phyloP scores from a whole-genome alignment of 2,113 vertebrate genomes.

The Heliornis fulica region DNA sequence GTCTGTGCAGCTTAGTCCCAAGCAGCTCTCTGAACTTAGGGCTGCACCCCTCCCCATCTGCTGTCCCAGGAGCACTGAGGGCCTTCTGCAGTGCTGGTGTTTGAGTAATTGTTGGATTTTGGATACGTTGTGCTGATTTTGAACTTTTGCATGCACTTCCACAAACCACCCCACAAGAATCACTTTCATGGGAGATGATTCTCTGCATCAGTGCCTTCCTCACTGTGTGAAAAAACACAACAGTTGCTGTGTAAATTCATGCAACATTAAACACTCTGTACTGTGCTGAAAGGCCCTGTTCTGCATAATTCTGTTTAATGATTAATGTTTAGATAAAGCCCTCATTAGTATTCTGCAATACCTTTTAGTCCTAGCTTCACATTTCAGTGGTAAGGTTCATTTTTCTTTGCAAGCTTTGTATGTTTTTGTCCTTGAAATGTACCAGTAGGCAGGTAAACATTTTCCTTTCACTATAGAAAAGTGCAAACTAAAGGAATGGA shows the following conservation, averaged over 20 bases:
- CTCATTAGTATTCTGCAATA: conserved; percentile 9
- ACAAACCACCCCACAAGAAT: neutral
- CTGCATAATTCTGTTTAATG: neutral
- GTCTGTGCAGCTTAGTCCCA: neutral
- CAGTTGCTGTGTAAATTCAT: conserved; percentile 5
- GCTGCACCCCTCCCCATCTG: neutral
- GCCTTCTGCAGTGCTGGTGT: neutral
- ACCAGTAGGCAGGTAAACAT: neutral
- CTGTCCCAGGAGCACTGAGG: neutral
- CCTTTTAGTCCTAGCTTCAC: neutral
- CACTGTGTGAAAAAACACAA: neutral
- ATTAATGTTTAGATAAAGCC: conserved; percentile 16
- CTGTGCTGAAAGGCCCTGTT: neutral
- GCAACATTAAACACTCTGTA: conserved; percentile 10
- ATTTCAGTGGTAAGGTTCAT: neutral
- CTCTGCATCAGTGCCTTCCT: neutral
- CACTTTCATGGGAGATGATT: neutral
- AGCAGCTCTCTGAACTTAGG: neutral
- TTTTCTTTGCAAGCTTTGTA: neutral
- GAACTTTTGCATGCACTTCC: neutral
- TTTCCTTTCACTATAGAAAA: neutral
- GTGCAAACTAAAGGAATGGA: neutral
- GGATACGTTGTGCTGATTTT: neutral
- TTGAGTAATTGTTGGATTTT: neutral
- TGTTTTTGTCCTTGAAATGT: neutral